phyloP scores from a whole-genome alignment of 2,797 vertebrate genomes.

The Rhabdomys pumilio region DNA sequence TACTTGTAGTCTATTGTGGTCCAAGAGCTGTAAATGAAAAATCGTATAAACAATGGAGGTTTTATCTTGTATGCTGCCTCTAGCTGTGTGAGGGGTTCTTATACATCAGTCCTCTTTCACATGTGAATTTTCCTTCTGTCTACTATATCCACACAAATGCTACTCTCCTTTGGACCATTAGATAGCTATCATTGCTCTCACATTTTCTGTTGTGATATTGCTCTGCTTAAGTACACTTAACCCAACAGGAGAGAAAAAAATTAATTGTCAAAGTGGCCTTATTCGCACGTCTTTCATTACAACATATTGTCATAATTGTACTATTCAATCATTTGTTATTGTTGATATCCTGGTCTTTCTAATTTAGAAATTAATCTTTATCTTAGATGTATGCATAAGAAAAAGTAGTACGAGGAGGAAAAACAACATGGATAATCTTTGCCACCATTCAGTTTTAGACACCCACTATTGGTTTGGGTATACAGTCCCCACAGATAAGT shows the following conservation, averaged over 20 bases:
- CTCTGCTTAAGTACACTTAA: not conserved
- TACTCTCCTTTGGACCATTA: not conserved
- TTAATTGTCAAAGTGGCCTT: no score
- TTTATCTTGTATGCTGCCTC: rapidly evolving
- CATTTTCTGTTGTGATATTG: not conserved
- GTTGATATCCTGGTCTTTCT: not conserved
- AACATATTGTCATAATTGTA: not conserved
- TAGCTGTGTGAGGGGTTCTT: not conserved
- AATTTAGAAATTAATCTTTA: not conserved
- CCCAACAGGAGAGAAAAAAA: not conserved
- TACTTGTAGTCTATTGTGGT: not conserved
- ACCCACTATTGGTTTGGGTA: not conserved
- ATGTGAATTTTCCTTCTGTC: not conserved
- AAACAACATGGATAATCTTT: not conserved
- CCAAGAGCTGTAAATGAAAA: not conserved
- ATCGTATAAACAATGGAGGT: not conserved
- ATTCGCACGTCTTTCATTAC: not conserved
- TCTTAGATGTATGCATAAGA: not conserved
- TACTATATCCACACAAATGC: no score
- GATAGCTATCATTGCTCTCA: not conserved
- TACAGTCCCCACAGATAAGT: not conserved
- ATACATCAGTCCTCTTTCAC: not conserved
- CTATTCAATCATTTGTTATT: not conserved
- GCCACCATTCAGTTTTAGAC: not conserved
- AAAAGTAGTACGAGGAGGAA: not conserved